These are phyloP conservation scores for Spilosoma lubricipeda DNA, from an alignment of 2,888 invertebrate genomes.

Conservation along the genomic window DNA sequence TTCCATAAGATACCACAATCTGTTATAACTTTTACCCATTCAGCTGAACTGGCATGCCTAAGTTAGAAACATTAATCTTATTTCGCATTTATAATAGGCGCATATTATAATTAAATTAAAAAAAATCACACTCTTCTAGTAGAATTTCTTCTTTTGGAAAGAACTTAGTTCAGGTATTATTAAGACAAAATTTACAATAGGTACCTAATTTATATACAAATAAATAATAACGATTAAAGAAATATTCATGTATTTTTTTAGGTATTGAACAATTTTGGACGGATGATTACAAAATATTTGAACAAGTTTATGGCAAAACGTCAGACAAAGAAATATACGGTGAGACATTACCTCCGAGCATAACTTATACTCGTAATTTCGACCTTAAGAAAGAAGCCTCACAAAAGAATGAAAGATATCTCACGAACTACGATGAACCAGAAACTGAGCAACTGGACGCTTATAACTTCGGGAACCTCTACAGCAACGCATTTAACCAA, in stretches of 20 bases:
- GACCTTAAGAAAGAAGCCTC: constrained; percentile 59
- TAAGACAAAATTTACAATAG: background rate
- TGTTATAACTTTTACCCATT: too few relatives aligned
- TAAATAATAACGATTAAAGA: background rate
- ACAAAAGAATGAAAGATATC: constrained; percentile 67
- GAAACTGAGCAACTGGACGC: constrained; percentile 54
- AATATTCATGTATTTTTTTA: constrained; percentile 48
- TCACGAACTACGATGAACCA: constrained; percentile 46
- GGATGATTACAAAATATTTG: constrained; percentile 77
- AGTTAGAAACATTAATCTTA: too few relatives aligned
- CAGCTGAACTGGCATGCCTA: too few relatives aligned
- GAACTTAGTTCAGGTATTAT: background rate
- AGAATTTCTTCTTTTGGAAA: too few relatives aligned
- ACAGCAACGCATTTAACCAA: constrained; percentile 56
- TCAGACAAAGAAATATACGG: constrained; percentile 78
- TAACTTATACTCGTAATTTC: constrained; percentile 46
- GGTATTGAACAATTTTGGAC: constrained; percentile 78
- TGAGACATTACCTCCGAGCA: constrained; percentile 62
- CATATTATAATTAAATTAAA: too few relatives aligned
- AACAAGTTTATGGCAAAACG: constrained; percentile 78
- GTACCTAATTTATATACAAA: background rate
- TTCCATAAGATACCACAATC: too few relatives aligned
- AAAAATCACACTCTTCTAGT: too few relatives aligned
- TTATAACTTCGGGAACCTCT: constrained; percentile 58
- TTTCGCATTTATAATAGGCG: too few relatives aligned